Percentiles rank a stretch among this genome's conserved stretches.
These are phyloP conservation scores for Stenoptilia bipunctidactyla DNA, from an alignment of 2,888 invertebrate genomes.

Conservation along the genomic window DNA sequence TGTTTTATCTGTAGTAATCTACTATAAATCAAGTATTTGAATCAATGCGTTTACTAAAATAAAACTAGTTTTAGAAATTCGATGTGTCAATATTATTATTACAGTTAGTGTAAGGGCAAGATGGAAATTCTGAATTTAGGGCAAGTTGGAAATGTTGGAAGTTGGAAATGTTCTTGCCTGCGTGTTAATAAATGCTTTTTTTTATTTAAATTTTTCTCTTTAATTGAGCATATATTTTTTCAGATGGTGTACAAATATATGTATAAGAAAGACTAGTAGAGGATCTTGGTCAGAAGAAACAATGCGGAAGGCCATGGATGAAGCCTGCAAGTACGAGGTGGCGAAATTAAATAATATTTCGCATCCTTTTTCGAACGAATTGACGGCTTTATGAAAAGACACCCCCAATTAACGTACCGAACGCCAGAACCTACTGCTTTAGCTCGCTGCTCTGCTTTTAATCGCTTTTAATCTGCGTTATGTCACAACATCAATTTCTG, in stretches of 20 bases:
- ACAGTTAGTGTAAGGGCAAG: background rate
- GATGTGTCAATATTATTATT: background rate
- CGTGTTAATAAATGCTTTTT: background rate
- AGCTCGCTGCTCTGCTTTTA: constrained; percentile 13
- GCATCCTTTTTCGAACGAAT: constrained; percentile 16
- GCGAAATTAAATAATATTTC: constrained; percentile 14
- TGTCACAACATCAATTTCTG: background rate
- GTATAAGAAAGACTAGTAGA: constrained; percentile 5
- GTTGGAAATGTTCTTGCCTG: background rate
- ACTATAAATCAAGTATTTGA: background rate
- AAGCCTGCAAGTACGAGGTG: constrained; percentile 5
- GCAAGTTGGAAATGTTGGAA: too few species aligned
- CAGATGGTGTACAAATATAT: constrained; percentile 9
- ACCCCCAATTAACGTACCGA: constrained; percentile 13
- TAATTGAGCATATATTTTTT: constrained; percentile 1
- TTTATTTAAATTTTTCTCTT: background rate
- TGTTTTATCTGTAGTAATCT: too few species aligned
- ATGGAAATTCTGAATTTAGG: background rate
- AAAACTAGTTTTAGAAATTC: background rate
- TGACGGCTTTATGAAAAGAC: constrained; percentile 13
- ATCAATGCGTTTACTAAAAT: background rate
- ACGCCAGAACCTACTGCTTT: constrained; percentile 14
- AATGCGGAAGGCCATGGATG: constrained; percentile 7
- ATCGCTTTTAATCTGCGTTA: constrained; percentile 9
- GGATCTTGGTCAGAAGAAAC: constrained; percentile 4